Conservation (phyloP, 2,888 invertebrate species). For the Machimus atricapillus region DNA sequence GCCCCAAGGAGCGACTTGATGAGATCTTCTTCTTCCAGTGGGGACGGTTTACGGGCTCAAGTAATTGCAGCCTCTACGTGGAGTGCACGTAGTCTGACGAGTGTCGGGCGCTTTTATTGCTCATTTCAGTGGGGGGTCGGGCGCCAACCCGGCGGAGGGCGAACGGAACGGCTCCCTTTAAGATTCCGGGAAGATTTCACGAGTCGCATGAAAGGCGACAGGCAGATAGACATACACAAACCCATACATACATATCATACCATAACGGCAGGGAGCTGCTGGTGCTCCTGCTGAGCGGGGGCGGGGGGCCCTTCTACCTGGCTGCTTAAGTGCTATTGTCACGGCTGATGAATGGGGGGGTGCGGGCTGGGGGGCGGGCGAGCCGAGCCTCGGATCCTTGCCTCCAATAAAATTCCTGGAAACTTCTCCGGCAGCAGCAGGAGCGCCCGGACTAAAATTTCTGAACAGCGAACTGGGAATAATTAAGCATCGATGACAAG, state of each 20-base stretch:
- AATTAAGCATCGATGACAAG: slow-evolving; percentile 23
- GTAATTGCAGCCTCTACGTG: slow-evolving; percentile 14
- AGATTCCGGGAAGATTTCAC: slow-evolving; percentile 4
- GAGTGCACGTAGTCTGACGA: neutral
- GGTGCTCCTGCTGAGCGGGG: neutral
- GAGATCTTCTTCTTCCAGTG: slow-evolving; percentile 8
- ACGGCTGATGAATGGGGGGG: slow-evolving; percentile 15
- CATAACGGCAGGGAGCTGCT: neutral
- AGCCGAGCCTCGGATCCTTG: neutral
- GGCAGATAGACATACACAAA: neutral
- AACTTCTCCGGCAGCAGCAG: neutral
- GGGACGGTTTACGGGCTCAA: slow-evolving; percentile 7
- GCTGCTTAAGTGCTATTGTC: slow-evolving; percentile 17
- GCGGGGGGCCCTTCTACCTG: neutral
- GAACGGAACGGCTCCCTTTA: neutral
- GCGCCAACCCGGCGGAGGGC: neutral
- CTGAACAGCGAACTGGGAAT: slow-evolving; percentile 1
- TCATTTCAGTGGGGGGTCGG: slow-evolving; percentile 16
- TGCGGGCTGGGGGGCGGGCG: neutral
- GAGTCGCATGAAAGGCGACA: slow-evolving; percentile 7
- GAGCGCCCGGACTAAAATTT: neutral
- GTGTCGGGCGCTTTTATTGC: slow-evolving; percentile 34
- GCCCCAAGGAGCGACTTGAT: slow-evolving; percentile 15
- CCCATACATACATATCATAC: too few relatives aligned
- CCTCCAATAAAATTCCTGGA: slow-evolving; percentile 25